Percentiles rank a stretch among this genome's conserved stretches.
These are phyloP conservation scores for Sminthurides bifidus DNA, from an alignment of 1,140 invertebrate species.

Conservation along the genomic window DNA sequence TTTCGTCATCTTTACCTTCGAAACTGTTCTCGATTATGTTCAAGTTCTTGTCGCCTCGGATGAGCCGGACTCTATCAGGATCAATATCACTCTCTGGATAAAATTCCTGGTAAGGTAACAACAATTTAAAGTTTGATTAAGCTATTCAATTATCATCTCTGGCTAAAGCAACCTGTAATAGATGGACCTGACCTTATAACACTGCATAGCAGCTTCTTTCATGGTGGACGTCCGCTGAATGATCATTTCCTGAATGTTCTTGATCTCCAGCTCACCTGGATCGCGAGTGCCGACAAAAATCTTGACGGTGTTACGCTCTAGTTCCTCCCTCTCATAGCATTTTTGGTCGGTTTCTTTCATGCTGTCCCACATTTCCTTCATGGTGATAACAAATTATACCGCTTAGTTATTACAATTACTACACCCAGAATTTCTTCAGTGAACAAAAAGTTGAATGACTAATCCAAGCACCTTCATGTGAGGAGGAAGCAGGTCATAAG, in stretches of 20 bases:
- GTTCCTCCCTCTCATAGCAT: slow-evolving; percentile 46
- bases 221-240: slow-evolving; percentile 10
- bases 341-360: slow-evolving; percentile 54
- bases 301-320: slow-evolving; percentile 49
- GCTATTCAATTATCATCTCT: background rate
- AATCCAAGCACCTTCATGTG: slow-evolving; percentile 54
- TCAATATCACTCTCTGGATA: slow-evolving; percentile 45
- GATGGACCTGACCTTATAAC: slow-evolving; percentile 6
- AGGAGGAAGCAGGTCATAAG: slow-evolving; percentile 55
- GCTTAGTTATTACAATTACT: slow-evolving; percentile 12
- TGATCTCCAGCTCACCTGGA: background rate
- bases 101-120: slow-evolving; percentile 39
- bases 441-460: slow-evolving; percentile 10
- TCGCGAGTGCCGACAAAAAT: slow-evolving; percentile 45
- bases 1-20: slow-evolving; percentile 48
- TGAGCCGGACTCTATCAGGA: slow-evolving; percentile 55
- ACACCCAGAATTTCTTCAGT: slow-evolving; percentile 19
- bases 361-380: slow-evolving; percentile 47
- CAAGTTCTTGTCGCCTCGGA: slow-evolving; percentile 54
- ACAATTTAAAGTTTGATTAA: slow-evolving; percentile 5
- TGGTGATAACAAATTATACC: slow-evolving; percentile 29
- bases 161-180: background rate
- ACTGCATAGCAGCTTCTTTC: slow-evolving; percentile 9
- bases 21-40: slow-evolving; percentile 60
- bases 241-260: slow-evolving; percentile 7